Percentiles rank a stretch among this genome's conserved stretches.
These are phyloP conservation scores for Caenorhabditis sp. DNA, from an alignment of 2,888 invertebrate genomes.

Conservation along the genomic window DNA sequence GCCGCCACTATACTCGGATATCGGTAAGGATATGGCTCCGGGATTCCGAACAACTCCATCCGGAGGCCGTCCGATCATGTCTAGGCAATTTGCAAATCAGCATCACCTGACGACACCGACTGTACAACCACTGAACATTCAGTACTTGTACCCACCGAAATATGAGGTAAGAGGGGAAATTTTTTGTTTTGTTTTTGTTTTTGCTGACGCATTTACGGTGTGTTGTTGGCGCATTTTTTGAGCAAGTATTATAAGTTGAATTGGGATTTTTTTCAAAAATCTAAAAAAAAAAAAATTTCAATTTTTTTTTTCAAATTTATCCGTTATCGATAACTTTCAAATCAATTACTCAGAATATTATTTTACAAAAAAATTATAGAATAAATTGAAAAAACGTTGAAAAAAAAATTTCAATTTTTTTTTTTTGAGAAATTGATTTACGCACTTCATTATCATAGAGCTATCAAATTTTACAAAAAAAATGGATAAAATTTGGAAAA, in stretches of 20 bases:
- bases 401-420: constrained; percentile 6
- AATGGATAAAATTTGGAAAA: too few relatives aligned
- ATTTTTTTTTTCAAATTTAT: neutral
- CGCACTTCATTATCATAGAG: too few relatives aligned
- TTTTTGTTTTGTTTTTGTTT: neutral
- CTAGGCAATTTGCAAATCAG: constrained; percentile 43
- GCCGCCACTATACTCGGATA: constrained; percentile 63
- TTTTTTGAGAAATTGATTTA: too few relatives aligned
- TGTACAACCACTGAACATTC: constrained; percentile 65
- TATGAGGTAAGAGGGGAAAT: constrained; percentile 56
- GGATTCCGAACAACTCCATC: constrained; percentile 63
- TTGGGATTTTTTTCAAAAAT: neutral
- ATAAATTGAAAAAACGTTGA: neutral
- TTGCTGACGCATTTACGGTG: too few relatives aligned
- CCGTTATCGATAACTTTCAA: too few relatives aligned
- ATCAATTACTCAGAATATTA: too few relatives aligned
- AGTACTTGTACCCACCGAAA: constrained; percentile 68
- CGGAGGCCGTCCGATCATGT: constrained; percentile 38
- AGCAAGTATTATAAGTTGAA: too few relatives aligned
- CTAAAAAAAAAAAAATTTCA: too few relatives aligned
- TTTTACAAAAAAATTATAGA: neutral
- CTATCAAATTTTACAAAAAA: too few relatives aligned
- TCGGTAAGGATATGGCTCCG: constrained; percentile 58
- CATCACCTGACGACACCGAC: constrained; percentile 60
- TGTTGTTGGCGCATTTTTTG: too few relatives aligned